Evolutionary conservation across 2,888 invertebrate species (phyloP).

Genomic region (Nephrotoma flavescens): DNA sequence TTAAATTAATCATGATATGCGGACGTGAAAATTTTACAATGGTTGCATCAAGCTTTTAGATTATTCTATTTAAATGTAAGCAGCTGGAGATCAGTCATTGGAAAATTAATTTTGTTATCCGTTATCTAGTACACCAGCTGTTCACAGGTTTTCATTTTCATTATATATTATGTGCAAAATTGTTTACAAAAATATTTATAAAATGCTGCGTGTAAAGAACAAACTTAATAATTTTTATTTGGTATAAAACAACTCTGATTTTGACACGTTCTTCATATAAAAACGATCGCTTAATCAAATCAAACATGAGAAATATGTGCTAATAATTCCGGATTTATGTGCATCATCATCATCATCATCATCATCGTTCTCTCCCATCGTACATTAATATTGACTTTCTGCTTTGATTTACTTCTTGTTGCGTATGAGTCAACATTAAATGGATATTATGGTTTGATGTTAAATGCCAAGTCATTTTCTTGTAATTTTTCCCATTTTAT

Average conservation of each 20-base stretch:
- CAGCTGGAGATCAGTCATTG: too few species aligned
- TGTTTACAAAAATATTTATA: too few species aligned
- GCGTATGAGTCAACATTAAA: not conserved
- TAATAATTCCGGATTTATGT: not conserved
- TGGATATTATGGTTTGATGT: not conserved
- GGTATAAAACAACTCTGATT: not conserved
- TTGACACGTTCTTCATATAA: not conserved
- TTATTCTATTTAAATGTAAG: too few species aligned
- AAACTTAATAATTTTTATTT: not conserved
- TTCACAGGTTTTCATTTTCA: too few species aligned
- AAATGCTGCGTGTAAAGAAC: too few species aligned
- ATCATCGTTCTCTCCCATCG: not conserved
- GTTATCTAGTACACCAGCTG: too few species aligned
- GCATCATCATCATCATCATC: not conserved
- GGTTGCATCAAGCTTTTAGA: too few species aligned
- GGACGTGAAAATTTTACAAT: too few species aligned
- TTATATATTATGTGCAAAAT: too few species aligned
- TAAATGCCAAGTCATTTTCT: not conserved
- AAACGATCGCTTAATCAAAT: not conserved
- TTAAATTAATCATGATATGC: too few species aligned
- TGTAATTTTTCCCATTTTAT: not conserved
- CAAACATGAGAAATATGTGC: not conserved
- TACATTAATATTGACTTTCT: not conserved
- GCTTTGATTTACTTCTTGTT: not conserved
- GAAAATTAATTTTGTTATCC: too few species aligned